Evolutionary conservation across 2,113 vertebrate genomes (phyloP).

Genomic region (Hucho hucho): DNA sequence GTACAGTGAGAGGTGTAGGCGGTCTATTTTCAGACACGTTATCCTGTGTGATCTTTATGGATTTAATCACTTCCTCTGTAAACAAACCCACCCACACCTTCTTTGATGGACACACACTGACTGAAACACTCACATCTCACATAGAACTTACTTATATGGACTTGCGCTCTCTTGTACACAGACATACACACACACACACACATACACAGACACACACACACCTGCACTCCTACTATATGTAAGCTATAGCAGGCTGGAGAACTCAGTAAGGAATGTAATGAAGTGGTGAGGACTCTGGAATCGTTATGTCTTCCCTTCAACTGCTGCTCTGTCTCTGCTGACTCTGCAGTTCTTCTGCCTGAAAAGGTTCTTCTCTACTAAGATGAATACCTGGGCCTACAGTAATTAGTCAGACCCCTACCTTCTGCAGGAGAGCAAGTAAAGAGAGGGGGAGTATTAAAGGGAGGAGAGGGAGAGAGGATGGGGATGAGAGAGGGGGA

Average conservation of each 20-base stretch:
- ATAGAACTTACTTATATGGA: background rate
- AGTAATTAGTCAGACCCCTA: no score
- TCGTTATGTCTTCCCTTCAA: background rate
- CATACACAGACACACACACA: background rate
- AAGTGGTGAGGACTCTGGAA: background rate
- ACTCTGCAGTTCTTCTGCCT: no score
- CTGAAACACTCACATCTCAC: background rate
- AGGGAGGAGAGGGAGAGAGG: no score
- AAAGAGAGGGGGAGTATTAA: no score
- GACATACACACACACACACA: background rate
- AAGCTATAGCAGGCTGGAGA: background rate
- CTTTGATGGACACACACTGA: background rate
- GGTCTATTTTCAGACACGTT: no score
- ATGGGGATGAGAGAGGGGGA: no score
- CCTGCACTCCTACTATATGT: background rate
- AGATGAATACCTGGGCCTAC: no score
- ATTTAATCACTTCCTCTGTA: background rate
- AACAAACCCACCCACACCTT: constrained; percentile 15
- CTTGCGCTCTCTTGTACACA: background rate
- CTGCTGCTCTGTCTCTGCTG: no score
- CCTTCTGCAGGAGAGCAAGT: no score
- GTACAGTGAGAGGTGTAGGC: background rate
- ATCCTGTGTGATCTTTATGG: constrained; percentile 40
- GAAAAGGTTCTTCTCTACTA: no score
- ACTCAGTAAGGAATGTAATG: background rate